phyloP scores from a whole-genome alignment of 2,797 vertebrate species.

The Bryconaethiops microstoma region DNA sequence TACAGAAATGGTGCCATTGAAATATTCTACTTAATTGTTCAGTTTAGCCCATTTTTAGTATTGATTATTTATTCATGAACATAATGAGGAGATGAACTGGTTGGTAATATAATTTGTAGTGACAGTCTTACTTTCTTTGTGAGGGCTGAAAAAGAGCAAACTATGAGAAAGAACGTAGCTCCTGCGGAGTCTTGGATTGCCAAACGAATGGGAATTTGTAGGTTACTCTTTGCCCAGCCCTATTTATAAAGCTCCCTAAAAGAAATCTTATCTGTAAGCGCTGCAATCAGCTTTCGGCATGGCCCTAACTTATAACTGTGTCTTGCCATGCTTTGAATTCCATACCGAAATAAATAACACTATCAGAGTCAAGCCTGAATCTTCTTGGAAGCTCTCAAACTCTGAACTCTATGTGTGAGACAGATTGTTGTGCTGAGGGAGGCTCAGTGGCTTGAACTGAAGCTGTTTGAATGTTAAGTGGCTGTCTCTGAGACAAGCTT shows the following conservation, averaged over 20 bases:
- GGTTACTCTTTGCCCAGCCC: conserved; percentile 14
- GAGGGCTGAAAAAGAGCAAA: neutral
- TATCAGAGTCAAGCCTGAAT: conserved; percentile 40
- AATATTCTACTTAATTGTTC: no score
- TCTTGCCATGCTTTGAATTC: conserved; percentile 35
- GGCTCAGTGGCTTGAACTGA: conserved; percentile 34
- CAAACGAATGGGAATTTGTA: conserved; percentile 29
- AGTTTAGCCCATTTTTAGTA: no score
- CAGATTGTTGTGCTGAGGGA: conserved; percentile 34
- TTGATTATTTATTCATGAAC: no score
- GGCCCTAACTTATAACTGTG: conserved; percentile 36
- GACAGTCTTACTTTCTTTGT: neutral
- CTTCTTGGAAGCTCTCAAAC: conserved; percentile 46
- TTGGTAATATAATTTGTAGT: neutral
- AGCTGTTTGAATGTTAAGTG: conserved; percentile 56
- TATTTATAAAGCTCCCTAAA: conserved; percentile 44
- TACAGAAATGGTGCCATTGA: no score
- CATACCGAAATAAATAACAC: conserved; percentile 36
- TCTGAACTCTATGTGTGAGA: conserved; percentile 16
- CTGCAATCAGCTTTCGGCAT: conserved; percentile 32
- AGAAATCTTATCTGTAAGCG: conserved; percentile 45
- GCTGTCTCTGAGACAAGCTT: conserved; percentile 32
- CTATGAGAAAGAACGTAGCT: neutral
- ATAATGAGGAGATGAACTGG: neutral
- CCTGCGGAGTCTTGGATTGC: neutral